A percentile compares a stretch with the other conserved stretches of the same genome.
phyloP scores from a whole-genome alignment of 2,888 invertebrate species.

The Celastrina argiolus region DNA sequence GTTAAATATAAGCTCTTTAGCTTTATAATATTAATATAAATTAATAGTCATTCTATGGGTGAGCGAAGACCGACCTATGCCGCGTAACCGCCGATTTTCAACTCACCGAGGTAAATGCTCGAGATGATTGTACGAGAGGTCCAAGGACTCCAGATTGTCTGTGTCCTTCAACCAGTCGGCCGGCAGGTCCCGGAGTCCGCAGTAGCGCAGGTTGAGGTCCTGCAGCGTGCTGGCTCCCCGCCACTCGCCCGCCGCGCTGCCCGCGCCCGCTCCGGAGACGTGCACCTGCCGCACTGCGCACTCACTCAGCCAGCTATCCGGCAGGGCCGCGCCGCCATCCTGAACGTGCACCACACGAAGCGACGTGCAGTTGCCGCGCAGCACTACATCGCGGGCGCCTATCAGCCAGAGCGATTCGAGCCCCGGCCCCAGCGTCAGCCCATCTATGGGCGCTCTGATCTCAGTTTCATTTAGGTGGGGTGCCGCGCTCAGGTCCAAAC shows the following conservation, averaged over 20 bases:
- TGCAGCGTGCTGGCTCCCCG: neutral
- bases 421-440: neutral
- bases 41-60: neutral
- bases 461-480: neutral
- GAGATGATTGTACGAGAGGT: neutral
- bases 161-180: neutral
- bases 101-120: conserved; percentile 10
- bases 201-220: neutral
- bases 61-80: neutral
- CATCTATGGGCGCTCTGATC: neutral
- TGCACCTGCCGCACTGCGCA: neutral
- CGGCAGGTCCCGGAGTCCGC: neutral
- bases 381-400: neutral
- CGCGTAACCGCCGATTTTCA: neutral
- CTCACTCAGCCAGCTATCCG: neutral
- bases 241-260: conserved; percentile 3
- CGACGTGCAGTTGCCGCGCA: neutral
- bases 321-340: neutral
- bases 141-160: neutral
- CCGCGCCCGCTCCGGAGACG: neutral
- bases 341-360: neutral
- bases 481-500: neutral
- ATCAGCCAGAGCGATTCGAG: neutral
- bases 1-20: no score
- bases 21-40: neutral